Evolutionary conservation across 2,888 invertebrate genomes (phyloP), one percentile per base, ranked within the genome.

Genomic region (Chymomyza amoena): DNA sequence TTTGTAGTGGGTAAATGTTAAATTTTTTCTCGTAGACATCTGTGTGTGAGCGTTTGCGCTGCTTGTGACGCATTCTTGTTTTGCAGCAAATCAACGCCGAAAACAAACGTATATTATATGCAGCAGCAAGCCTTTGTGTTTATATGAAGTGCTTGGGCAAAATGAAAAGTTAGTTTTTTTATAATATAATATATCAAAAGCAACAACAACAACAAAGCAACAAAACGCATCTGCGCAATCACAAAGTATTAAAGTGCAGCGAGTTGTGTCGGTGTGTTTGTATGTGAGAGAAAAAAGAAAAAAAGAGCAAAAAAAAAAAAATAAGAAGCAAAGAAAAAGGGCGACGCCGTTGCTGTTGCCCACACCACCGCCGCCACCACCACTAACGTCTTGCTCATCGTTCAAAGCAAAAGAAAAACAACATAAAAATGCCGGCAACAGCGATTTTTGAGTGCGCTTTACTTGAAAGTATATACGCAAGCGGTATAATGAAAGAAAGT

Each of bases 11-110:
- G 39, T 45, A 45, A 45, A 45, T 45, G 81, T 74, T 80, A 84
- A 78, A 81, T 78, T 79, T 73, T 69, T 76, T 72, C 72, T 80
- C 78, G 62, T 70, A 57, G 65, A 60, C 69, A 62, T 70, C 66
- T 75, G 71, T 73, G 73, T 75, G 71, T 69, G 39, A 66, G 64
- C 77, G 78, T 70, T 70, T 75, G 75, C 61, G 69, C 70, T 77
- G 79, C 72, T 75, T 72, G 77, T 79, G 84, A 86, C 79, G 84
- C 85, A 88, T 78, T 78, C 79, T 85, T 85, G 86, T 83, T 87
- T 85, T 85, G 81, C 81, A 75, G 75, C 83, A 72, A 76, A 78
- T 15, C 75, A 73, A 75, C 67, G 65, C 69, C 69, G 68, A 57
- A 16, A 70, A 73, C 74, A 74, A 59, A 70, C 15, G 75, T 63